A percentile compares a stretch with the other conserved stretches of the same genome.
Conservation (phyloP, 2,113 vertebrate genomes). For the Variabilichromis moorii region DNA sequence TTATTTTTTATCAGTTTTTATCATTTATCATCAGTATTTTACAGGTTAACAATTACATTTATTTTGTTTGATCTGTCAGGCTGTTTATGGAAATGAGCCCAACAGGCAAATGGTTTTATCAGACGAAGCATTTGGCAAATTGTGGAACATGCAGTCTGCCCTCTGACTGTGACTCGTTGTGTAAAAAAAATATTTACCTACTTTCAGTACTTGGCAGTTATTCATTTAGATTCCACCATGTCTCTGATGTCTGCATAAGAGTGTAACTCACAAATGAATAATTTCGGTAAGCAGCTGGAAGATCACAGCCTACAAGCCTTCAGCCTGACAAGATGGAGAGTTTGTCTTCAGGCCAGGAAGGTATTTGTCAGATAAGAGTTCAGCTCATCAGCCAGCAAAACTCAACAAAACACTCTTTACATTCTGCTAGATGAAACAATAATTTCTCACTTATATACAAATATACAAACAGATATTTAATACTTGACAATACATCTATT, state of each 20-base stretch:
- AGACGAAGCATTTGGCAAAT: neutral
- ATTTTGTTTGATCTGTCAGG: neutral
- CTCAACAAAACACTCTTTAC: neutral
- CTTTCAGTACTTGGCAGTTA: neutral
- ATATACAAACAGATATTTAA: neutral
- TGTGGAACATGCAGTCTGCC: neutral
- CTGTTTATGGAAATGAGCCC: neutral
- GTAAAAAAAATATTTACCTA: neutral
- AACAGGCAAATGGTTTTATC: neutral
- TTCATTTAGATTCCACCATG: neutral
- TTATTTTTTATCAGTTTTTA: neutral
- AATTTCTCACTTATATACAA: neutral
- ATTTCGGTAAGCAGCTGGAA: slow-evolving; percentile 1
- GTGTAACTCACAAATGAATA: neutral
- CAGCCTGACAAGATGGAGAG: slow-evolving; percentile 17
- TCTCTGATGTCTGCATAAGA: neutral
- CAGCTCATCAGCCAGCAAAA: slow-evolving; percentile 22
- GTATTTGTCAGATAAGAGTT: slow-evolving; percentile 22
- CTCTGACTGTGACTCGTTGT: neutral
- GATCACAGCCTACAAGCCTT: neutral
- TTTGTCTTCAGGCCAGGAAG: slow-evolving; percentile 21
- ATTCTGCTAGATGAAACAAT: neutral
- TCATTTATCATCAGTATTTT: neutral
- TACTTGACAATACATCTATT: neutral
- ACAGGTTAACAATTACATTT: neutral